Base-by-base conservation (phyloP, 2,888 invertebrate species). In the Lysandra bellargus region DNA sequence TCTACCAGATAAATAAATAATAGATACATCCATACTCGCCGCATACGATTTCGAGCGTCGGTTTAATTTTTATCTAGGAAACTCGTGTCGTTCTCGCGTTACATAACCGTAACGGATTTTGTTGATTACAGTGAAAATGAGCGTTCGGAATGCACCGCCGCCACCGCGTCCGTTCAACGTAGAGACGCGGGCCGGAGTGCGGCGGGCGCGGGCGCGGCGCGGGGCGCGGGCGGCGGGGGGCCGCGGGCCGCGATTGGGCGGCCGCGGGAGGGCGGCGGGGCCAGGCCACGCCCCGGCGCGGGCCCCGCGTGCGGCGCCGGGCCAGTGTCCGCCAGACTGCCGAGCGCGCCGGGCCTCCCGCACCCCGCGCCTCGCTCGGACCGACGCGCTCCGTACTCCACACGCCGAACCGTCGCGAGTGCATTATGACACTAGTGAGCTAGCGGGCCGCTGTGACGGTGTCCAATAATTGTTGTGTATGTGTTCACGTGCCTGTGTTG, bases 301-400 rank as follows among this genome's bases (percentile, higher is more conserved):
- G 85, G 86, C 87, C 88, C 86, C 85, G 86, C 82, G 86, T 84
- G 83, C 87, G 88, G 87, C 84, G 88, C 88, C 91, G 90, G 92
- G 93, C 90, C 95, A 95, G 94, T 94, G 93, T 93, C 93, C 92
- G 92, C 89, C 92, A 92, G 92, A 93, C 93, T 89, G 93, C 92
- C 94, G 94, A 94, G 94, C 94, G 93, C 93, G 91, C 89, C 95
- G 95, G 95, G 95, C 94, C 91, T 91, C 92, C 92, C 92, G 93
- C 95, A 90, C 90, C 95, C 92, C 94, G 93, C 92, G 93, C 92
- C 90, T 89, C 91, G 91, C 92, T 95, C 95, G 95, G 95, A 94
- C 89, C 91, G 90, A 89, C 90, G 91, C 91, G 92, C 89, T 85
- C 89, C 90, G 91, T 88, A 88, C 88, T 81, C 88, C 89, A 87